Evolutionary conservation across 2,888 invertebrate genomes (phyloP).

Genomic region (Corbicula japonica): DNA sequence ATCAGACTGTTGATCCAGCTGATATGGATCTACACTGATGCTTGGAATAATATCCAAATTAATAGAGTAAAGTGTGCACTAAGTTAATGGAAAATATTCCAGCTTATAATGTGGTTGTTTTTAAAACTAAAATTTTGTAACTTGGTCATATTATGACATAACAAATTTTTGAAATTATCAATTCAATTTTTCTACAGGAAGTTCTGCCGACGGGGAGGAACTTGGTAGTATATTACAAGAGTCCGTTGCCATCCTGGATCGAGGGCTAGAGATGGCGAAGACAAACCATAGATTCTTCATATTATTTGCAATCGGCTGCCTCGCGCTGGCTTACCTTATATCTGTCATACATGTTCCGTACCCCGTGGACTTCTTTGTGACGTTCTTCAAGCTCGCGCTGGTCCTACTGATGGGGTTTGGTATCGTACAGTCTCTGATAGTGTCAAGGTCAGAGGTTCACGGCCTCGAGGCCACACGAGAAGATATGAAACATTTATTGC

Average conservation of each 20-base stretch:
- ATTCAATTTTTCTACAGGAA: background rate
- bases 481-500: constrained; percentile 68
- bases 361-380: constrained; percentile 63
- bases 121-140: background rate
- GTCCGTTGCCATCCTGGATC: constrained; percentile 67
- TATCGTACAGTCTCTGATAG: constrained; percentile 73
- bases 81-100: background rate
- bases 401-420: constrained; percentile 72
- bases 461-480: constrained; percentile 72
- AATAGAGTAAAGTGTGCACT: background rate
- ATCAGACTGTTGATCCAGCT: too few species aligned
- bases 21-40: too few species aligned
- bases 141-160: background rate
- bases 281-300: constrained; percentile 70
- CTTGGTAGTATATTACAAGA: constrained; percentile 60
- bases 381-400: constrained; percentile 64
- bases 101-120: background rate
- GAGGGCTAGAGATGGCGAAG: constrained; percentile 67
- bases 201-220: background rate
- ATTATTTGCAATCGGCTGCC: constrained; percentile 58
- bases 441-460: constrained; percentile 77
- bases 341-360: constrained; percentile 65
- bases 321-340: constrained; percentile 65
- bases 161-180: background rate
- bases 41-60: too few species aligned